Conservation (phyloP, 2,888 invertebrate species). For the Julus scandinavius region DNA sequence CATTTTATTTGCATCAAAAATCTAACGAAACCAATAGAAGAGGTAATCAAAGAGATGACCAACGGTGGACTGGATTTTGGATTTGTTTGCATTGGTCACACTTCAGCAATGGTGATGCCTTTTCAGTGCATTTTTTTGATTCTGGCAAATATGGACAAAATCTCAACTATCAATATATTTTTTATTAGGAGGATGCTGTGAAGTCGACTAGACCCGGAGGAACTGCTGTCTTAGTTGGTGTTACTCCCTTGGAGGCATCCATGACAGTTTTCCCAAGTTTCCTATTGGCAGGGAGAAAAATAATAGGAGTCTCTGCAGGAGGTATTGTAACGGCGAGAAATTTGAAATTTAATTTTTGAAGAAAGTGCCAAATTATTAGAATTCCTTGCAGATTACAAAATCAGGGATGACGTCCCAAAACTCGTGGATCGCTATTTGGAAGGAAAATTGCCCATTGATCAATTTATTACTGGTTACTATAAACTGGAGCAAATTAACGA, state of each 20-base stretch:
- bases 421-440: conserved; percentile 1
- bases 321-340: not conserved
- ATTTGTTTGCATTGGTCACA: conserved; percentile 51
- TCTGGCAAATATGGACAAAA: too few species aligned
- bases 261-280: not conserved
- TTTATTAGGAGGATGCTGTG: conserved; percentile 37
- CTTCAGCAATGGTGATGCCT: conserved; percentile 50
- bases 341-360: not conserved
- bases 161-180: too few species aligned
- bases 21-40: conserved; percentile 37
- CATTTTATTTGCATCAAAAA: conserved; percentile 47
- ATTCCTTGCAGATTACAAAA: not conserved
- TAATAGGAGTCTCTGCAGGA: not conserved
- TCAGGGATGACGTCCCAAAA: conserved; percentile 7
- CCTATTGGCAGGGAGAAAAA: conserved; percentile 2
- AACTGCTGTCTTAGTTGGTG: conserved; percentile 29
- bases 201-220: conserved; percentile 40
- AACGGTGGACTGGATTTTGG: conserved; percentile 45
- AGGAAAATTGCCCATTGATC: conserved; percentile 25
- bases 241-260: not conserved
- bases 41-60: conserved; percentile 17
- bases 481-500: conserved; percentile 48
- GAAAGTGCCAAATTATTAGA: not conserved
- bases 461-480: not conserved
- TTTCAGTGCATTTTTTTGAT: too few species aligned